phyloP scores from a whole-genome alignment of 2,797 vertebrate species.

The Bovichtus diacanthus region DNA sequence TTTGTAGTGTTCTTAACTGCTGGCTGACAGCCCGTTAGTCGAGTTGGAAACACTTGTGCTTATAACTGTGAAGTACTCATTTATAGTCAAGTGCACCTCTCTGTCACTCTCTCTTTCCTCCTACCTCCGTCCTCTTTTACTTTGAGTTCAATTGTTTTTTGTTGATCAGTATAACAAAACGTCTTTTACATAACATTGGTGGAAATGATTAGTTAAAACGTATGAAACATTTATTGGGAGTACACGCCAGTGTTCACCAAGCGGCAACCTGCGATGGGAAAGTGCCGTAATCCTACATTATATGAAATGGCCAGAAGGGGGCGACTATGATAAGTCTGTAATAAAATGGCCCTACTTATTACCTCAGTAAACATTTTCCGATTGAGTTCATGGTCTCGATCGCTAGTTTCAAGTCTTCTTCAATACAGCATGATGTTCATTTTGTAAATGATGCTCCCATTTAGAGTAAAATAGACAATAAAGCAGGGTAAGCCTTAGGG shows the following conservation, averaged over 20 bases:
- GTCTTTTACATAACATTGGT: background rate
- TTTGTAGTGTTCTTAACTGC: slow-evolving; percentile 44
- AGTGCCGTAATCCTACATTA: no score
- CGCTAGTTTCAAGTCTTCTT: no score
- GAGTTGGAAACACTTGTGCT: slow-evolving; percentile 41
- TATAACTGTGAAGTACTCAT: slow-evolving; percentile 51
- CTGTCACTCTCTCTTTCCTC: background rate
- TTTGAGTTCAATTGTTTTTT: background rate
- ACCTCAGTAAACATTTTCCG: no score
- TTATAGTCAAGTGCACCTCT: slow-evolving; percentile 33
- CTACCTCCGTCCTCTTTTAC: background rate
- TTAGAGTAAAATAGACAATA: no score
- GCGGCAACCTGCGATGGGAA: no score
- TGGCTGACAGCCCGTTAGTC: slow-evolving; percentile 37
- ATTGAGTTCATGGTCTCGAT: no score
- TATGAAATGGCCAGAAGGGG: no score
- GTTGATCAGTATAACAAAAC: background rate
- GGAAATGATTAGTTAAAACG: background rate
- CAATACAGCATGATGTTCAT: no score
- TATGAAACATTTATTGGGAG: background rate
- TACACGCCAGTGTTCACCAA: background rate
- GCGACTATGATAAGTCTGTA: no score
- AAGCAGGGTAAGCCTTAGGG: no score
- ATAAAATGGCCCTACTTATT: no score
- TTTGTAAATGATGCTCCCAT: no score